A percentile compares a stretch with the other conserved stretches of the same genome.
Conservation (phyloP, 2,888 invertebrate species). For the Mythimna impura region DNA sequence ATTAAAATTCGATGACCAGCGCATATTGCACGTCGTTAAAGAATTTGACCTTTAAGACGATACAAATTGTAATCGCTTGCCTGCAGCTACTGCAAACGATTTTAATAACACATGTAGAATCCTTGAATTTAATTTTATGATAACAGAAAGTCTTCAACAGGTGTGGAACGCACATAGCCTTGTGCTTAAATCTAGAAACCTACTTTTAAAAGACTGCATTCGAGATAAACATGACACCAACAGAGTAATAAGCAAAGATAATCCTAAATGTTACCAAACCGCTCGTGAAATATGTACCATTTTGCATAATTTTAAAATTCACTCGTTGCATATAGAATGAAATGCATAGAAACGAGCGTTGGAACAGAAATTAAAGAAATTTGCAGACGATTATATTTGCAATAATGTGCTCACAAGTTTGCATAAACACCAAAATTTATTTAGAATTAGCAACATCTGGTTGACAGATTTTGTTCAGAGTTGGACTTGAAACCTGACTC, state of each 20-base stretch:
- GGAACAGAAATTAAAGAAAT: slow-evolving; percentile 20
- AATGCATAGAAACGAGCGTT: slow-evolving; percentile 55
- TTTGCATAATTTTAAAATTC: slow-evolving; percentile 50
- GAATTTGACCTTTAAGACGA: slow-evolving; percentile 30
- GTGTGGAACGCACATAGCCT: slow-evolving; percentile 41
- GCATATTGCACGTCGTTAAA: slow-evolving; percentile 39
- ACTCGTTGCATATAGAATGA: slow-evolving; percentile 51
- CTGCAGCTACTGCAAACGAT: slow-evolving; percentile 26
- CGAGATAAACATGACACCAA: slow-evolving; percentile 30
- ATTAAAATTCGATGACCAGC: slow-evolving; percentile 19
- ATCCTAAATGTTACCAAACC: slow-evolving; percentile 28
- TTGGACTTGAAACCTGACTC: slow-evolving; percentile 56
- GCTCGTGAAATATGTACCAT: slow-evolving; percentile 25
- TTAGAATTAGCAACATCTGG: slow-evolving; percentile 54
- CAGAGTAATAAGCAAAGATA: slow-evolving; percentile 37
- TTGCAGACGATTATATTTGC: slow-evolving; percentile 18
- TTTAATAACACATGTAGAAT: slow-evolving; percentile 19
- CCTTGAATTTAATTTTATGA: slow-evolving; percentile 41
- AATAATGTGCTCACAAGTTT: slow-evolving; percentile 16
- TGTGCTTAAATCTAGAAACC: slow-evolving; percentile 48
- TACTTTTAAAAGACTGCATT: slow-evolving; percentile 38
- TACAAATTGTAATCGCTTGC: slow-evolving; percentile 7
- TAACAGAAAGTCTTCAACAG: slow-evolving; percentile 48
- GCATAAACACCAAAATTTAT: slow-evolving; percentile 38
- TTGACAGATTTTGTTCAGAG: slow-evolving; percentile 44